Evolutionary conservation across 2,888 invertebrate genomes (phyloP), one percentile per base, ranked within the genome.

Genomic region (Cactoblastis cactorum): DNA sequence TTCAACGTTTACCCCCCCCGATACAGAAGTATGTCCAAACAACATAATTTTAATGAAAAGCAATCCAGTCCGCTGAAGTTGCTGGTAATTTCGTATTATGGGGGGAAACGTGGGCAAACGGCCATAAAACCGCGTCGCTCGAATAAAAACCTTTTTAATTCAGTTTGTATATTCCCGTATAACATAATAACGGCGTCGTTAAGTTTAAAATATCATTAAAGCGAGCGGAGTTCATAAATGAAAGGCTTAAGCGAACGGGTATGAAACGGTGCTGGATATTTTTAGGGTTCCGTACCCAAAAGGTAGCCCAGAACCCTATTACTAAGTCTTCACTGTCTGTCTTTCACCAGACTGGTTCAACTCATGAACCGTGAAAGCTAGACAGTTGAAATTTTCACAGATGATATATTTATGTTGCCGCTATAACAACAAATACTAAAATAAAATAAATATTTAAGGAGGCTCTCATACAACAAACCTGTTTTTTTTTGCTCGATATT

Each of bases 241-340:
- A 54, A 58, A 50, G 57, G 56, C 53, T 59, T 61, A 58, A 59
- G 54, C 53, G 57, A 65, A 59, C 56, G 55, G 51, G 54, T 47
- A 54, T 60, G 60, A 53, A 63, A 67, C 61, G 60, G 57, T 34
- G n/a, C 46, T 52, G 52, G 53, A 60, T 65, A 59, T 63, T 66
- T 55, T 49, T 45, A n/a, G n/a, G n/a, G n/a, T n/a, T n/a, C n/a
- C n/a, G n/a, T n/a, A n/a, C n/a, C n/a, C n/a, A n/a, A n/a, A n/a
- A n/a, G n/a, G n/a, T n/a, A n/a, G n/a, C n/a, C n/a, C n/a, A n/a
- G n/a, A n/a, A n/a, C n/a, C n/a, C n/a, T n/a, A n/a, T n/a, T n/a
- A n/a, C n/a, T n/a, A n/a, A n/a, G n/a, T n/a, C n/a, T n/a, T n/a
- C n/a, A n/a, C n/a, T n/a, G n/a, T n/a, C n/a, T n/a, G n/a, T n/a